Base-by-base conservation (phyloP, 1,140 invertebrate species). In the Druon quercuslanigerum region DNA sequence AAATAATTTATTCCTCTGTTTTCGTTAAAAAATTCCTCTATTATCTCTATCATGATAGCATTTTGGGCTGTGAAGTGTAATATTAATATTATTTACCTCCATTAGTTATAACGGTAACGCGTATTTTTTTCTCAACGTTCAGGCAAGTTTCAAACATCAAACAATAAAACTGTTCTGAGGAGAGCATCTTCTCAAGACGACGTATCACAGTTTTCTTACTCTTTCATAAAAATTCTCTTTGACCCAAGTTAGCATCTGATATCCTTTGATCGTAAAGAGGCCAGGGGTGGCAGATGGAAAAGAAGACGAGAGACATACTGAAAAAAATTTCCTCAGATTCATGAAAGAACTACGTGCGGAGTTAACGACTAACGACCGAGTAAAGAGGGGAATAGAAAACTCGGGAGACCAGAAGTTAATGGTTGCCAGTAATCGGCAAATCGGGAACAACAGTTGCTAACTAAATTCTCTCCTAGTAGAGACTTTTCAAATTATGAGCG, bases 161-260 rank as follows among this genome's bases (percentile, higher is more conserved):
- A 46, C 40, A 46, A 46, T 46, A 46, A 46, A 46, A 46, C 0
- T 9, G 9, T 7, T 46, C 40, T 11, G 40, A 11, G 40, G 7
- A 46, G 40, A 46, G 40, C 9, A 46, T 46, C 40, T 46, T 46
- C 25, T 33, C 25, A 33, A 33, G 25, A 25, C 20, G 54, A 19
- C 12, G 19, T 20, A 56, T 19, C 17, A 20, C 17, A 56, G 17
- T 19, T 56, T 56, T 20, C 17, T 19, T 19, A 19, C 54, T 20
- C 54, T 56, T 17, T 19, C 54, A 20, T 56, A 56, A 56, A 56
- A 20, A 56, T 56, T 56, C 54, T 20, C 54, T 56, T 56, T 56
- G 54, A 56, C 54, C 17, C 17, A 56, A 56, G 16, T 19, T 56
- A 20, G n/a, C 54, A 56, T 19, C n/a, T 11, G 17, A 8, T 20